Conservation (phyloP, 2,888 invertebrate genomes). For the Rhimphoctona megacephalus region DNA sequence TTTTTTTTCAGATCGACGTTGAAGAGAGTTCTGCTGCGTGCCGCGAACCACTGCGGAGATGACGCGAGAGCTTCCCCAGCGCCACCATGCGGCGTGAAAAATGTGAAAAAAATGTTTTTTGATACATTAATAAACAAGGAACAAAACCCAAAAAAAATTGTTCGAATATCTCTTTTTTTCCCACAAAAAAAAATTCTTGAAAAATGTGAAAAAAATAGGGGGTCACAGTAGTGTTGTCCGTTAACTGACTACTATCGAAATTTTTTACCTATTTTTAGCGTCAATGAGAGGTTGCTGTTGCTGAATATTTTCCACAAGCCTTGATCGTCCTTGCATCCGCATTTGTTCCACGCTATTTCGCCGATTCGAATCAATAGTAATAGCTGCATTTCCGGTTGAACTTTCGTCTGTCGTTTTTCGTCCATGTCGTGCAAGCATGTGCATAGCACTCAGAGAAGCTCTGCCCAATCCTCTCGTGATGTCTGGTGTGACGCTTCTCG, state of each 20-base stretch:
- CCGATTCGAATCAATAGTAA: slow-evolving; percentile 71
- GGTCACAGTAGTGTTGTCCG: too few species aligned
- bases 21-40: too few species aligned
- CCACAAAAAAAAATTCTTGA: too few species aligned
- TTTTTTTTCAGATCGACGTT: too few species aligned
- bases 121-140: too few species aligned
- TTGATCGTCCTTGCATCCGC: slow-evolving; percentile 67
- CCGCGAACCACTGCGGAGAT: too few species aligned
- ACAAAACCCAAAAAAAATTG: too few species aligned
- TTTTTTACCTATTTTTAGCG: slow-evolving; percentile 79
- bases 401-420: slow-evolving; percentile 71
- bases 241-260: not conserved
- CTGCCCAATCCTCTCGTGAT: slow-evolving; percentile 85
- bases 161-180: too few species aligned
- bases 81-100: too few species aligned
- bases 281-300: slow-evolving; percentile 74
- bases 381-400: slow-evolving; percentile 69
- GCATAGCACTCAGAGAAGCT: slow-evolving; percentile 78
- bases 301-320: slow-evolving; percentile 72
- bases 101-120: too few species aligned
- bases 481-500: slow-evolving; percentile 86
- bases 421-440: slow-evolving; percentile 80
- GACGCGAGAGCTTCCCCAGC: too few species aligned
- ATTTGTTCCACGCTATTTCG: slow-evolving; percentile 70
- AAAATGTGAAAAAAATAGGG: too few species aligned